Evolutionary conservation across 2,888 invertebrate species (phyloP).

Genomic region (Panorpa germanica): DNA sequence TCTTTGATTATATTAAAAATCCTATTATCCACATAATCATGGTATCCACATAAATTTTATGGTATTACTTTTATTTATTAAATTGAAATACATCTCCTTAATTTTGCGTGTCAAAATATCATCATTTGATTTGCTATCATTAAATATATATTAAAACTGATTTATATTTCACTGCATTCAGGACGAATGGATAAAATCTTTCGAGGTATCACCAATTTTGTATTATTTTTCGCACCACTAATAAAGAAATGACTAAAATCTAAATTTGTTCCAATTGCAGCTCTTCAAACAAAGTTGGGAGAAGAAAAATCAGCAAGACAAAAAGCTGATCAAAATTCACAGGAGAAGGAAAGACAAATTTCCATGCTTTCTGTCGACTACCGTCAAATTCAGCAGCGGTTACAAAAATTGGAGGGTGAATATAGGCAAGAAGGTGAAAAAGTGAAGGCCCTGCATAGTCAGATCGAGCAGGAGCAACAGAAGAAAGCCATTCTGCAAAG

Average conservation of each 20-base stretch:
- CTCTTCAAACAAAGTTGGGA: constrained; percentile 76
- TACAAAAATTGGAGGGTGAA: constrained; percentile 84
- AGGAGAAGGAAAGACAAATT: constrained; percentile 87
- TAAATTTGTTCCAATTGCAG: constrained; percentile 28
- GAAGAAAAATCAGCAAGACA: constrained; percentile 79
- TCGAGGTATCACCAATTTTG: constrained; percentile 33
- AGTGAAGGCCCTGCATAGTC: constrained; percentile 62
- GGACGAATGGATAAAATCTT: constrained; percentile 47
- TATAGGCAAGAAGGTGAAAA: constrained; percentile 60
- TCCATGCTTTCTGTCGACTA: constrained; percentile 91
- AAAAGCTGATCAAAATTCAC: constrained; percentile 67
- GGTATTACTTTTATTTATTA: too few relatives aligned
- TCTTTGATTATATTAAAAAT: too few relatives aligned
- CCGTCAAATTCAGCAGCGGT: constrained; percentile 77
- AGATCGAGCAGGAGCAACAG: constrained; percentile 81
- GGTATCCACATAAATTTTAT: constrained; percentile 7
- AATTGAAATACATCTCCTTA: too few relatives aligned
- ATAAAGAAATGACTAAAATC: constrained; percentile 8
- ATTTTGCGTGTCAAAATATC: too few relatives aligned
- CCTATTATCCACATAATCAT: neutral
- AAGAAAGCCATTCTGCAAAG: constrained; percentile 64
- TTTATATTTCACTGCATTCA: constrained; percentile 19
- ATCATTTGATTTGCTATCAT: neutral
- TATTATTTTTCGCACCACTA: constrained; percentile 8
- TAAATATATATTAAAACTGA: neutral